Conservation (phyloP, 2,888 invertebrate genomes). For the Xylota sylvarum region DNA sequence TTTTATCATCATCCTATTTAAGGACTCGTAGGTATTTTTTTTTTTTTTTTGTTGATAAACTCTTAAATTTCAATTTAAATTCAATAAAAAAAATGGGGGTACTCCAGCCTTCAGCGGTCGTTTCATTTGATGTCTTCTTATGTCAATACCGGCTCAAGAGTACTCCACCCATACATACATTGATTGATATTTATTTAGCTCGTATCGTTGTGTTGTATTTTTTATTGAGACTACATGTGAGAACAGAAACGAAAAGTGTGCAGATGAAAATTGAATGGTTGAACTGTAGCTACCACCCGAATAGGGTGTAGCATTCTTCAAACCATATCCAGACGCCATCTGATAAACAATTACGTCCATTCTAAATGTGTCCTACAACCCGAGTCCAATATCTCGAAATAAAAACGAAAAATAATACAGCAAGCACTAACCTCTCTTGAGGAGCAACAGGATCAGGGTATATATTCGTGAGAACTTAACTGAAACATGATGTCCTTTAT, state of each 20-base stretch:
- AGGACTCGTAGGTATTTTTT: background rate
- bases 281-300: background rate
- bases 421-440: background rate
- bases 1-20: background rate
- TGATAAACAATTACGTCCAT: background rate
- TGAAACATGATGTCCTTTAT: background rate
- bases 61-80: slow-evolving; percentile 41
- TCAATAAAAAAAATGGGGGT: slow-evolving; percentile 24
- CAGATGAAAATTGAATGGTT: background rate
- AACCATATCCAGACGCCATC: background rate
- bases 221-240: background rate
- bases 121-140: slow-evolving; percentile 10
- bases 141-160: slow-evolving; percentile 8
- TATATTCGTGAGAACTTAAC: background rate
- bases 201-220: background rate
- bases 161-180: slow-evolving; percentile 18
- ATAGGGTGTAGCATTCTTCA: background rate
- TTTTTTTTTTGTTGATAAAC: background rate
- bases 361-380: background rate
- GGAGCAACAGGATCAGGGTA: slow-evolving; percentile 5
- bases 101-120: background rate
- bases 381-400: background rate
- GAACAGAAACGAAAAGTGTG: background rate
- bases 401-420: background rate
- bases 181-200: slow-evolving; percentile 34